Base-by-base conservation (phyloP, 1,140 invertebrate species). In the Trypoxylus dichotomus region DNA sequence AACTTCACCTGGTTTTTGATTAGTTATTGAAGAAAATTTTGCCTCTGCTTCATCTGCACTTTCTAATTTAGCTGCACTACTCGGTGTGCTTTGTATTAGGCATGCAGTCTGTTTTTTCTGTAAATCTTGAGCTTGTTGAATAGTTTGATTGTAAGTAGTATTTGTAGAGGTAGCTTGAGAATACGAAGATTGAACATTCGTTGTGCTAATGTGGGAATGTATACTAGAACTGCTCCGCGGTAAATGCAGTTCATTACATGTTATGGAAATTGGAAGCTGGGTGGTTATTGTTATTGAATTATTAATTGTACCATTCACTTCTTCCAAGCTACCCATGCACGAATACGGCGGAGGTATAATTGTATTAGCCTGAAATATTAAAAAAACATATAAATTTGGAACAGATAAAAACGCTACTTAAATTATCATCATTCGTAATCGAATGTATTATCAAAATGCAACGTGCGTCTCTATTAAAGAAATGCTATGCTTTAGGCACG, bases 291-390 rank as follows among this genome's bases (percentile, higher is more conserved):
- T 11, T 58, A 74, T 54, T 0, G 60, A 68, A 74, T 75, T 74
- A 15, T 58, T 78, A 60, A 76, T 47, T 11, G 42, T 74, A 32
- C 27, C 25, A 37, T 78, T 90, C 77, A 91, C 86, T 82, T 89
- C 90, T 85, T 91, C 93, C 68, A 92, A 88, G 85, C 92, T 94
- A 80, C 91, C 91, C 77, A 93, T 91, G 82, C 92, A 92, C n/a
- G 93, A 94, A 84, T 95, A 95, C 5, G 93, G 93, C 25, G 93
- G 93, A 58, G 93, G 93, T 76, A 95, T 91, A 83, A 94, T 89
- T 27, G 91, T 92, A 83, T 95, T 94, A 21, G 93, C 92, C 89
- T 90, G 82, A 13, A 83, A 83, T 5, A 79, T n/a, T 58, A 76
- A 80, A 43, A 80, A 80, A 76, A 77, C 24, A 77, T 75, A 24